Conservation (phyloP, 2,113 vertebrate species). For the Cricetomys ansorgei region DNA sequence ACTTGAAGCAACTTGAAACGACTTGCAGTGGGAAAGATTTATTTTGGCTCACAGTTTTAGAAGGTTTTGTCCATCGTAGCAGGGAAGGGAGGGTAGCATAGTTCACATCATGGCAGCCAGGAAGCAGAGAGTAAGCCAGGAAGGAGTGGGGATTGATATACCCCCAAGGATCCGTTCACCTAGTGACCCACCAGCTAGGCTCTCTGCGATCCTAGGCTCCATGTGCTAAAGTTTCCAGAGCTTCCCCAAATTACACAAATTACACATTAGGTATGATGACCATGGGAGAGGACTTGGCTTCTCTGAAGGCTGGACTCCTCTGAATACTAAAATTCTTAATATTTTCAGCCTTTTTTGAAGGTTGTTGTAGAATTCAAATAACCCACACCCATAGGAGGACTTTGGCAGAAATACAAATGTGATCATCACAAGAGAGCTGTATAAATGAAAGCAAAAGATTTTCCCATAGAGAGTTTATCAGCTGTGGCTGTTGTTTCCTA, state of each 20-base stretch:
- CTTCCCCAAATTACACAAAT: neutral
- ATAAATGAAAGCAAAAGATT: neutral
- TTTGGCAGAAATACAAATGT: conserved; percentile 38
- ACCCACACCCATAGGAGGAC: neutral
- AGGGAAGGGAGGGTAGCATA: neutral
- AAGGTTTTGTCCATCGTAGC: neutral
- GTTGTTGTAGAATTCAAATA: neutral
- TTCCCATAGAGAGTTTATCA: neutral
- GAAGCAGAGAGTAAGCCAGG: neutral
- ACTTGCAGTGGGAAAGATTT: neutral
- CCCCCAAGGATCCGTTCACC: no score
- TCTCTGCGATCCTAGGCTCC: no score
- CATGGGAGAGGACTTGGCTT: neutral
- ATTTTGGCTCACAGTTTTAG: neutral
- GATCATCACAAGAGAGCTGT: neutral
- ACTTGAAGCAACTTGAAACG: no score
- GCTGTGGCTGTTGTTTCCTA: no score
- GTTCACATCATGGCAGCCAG: neutral
- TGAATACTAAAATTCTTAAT: neutral
- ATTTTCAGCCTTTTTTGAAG: neutral
- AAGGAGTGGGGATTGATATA: neutral
- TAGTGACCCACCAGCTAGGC: neutral
- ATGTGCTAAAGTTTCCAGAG: neutral
- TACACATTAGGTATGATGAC: neutral
- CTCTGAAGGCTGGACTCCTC: neutral